Percentiles rank a stretch among this genome's conserved stretches.
Evolutionary conservation across 2,888 invertebrate species (phyloP).

Genomic region (Drosophila tripunctata): DNA sequence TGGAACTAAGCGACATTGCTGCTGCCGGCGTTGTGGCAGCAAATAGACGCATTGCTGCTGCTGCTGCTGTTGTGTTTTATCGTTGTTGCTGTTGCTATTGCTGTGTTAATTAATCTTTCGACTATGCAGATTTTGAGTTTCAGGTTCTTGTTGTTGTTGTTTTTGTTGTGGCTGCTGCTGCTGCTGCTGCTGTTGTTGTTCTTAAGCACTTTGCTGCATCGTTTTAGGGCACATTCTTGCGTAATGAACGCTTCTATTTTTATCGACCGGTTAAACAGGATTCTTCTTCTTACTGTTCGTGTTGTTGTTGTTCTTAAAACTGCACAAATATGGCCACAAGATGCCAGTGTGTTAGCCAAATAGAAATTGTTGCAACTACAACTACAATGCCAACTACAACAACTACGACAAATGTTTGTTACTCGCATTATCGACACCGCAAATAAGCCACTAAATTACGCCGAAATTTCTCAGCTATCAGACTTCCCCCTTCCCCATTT

Average conservation of each 20-base stretch:
- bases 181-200: conserved; percentile 14
- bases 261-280: conserved; percentile 72
- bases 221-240: conserved; percentile 81
- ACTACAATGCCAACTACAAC: conserved; percentile 1
- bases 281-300: conserved; percentile 30
- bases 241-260: conserved; percentile 73
- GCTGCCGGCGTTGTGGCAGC: conserved; percentile 49
- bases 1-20: conserved; percentile 49
- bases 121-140: conserved; percentile 70
- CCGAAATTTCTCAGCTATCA: conserved; percentile 55
- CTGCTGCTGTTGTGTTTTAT: conserved; percentile 15
- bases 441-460: conserved; percentile 77
- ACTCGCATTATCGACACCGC: conserved; percentile 22
- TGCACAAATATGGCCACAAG: conserved; percentile 40
- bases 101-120: conserved; percentile 69
- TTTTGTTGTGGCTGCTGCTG: conserved; percentile 4
- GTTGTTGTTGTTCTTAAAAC: conserved; percentile 29
- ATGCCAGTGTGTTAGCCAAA: conserved; percentile 35
- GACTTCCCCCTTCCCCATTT: not conserved
- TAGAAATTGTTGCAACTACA: conserved; percentile 16
- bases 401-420: conserved; percentile 6
- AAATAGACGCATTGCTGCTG: conserved; percentile 54
- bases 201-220: conserved; percentile 68
- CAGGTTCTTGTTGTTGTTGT: conserved; percentile 52
- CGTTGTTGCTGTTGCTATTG: conserved; percentile 11